phyloP scores from a whole-genome alignment of 2,888 invertebrate species.

The Harpagoxenus sublaevis region DNA sequence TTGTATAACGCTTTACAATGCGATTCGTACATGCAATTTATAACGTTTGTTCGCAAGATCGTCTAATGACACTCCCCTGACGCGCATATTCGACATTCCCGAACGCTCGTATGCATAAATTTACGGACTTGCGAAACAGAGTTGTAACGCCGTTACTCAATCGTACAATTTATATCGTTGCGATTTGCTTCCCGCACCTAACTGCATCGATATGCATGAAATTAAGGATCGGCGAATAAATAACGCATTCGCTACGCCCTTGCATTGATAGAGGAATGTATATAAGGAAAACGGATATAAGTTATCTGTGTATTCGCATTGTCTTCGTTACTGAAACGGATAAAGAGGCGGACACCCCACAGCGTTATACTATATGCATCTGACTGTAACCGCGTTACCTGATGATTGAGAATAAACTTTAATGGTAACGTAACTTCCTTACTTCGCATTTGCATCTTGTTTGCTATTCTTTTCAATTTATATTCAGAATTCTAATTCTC shows the following conservation, averaged over 20 bases:
- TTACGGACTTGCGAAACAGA: slow-evolving; percentile 37
- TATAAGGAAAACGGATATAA: slow-evolving; percentile 2
- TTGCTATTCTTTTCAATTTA: slow-evolving; percentile 14
- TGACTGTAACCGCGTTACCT: not conserved
- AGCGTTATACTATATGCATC: not conserved
- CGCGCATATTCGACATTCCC: slow-evolving; percentile 19
- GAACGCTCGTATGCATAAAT: slow-evolving; percentile 9
- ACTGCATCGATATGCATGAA: slow-evolving; percentile 12
- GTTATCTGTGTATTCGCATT: not conserved
- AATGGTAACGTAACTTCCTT: slow-evolving; percentile 17
- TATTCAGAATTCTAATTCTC: slow-evolving; percentile 9
- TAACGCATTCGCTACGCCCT: not conserved
- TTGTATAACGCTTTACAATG: slow-evolving; percentile 14
- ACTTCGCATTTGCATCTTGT: slow-evolving; percentile 33
- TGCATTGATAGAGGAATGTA: slow-evolving; percentile 1
- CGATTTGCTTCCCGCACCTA: slow-evolving; percentile 5
- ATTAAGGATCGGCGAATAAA: slow-evolving; percentile 29
- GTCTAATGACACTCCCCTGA: slow-evolving; percentile 22
- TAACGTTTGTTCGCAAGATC: slow-evolving; percentile 3
- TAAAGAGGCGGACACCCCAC: not conserved
- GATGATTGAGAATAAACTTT: slow-evolving; percentile 32
- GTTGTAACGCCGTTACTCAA: slow-evolving; percentile 29
- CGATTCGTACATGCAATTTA: slow-evolving; percentile 17
- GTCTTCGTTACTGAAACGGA: slow-evolving; percentile 9
- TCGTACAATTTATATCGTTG: slow-evolving; percentile 39